phyloP scores from a whole-genome alignment of 2,797 vertebrate species.

The Podarcis lilfordi region DNA sequence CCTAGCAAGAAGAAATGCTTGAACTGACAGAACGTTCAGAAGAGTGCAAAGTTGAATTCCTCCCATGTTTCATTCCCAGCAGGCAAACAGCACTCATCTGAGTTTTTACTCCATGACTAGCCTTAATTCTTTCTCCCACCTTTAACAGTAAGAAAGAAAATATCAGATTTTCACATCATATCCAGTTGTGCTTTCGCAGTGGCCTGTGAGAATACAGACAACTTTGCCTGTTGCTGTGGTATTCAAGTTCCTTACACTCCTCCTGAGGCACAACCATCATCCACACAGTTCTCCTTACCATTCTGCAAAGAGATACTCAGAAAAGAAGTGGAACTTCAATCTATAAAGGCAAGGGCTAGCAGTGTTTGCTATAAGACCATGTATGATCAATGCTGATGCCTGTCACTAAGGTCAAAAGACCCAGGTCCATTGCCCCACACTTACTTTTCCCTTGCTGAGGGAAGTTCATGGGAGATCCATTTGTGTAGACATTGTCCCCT shows the following conservation, averaged over 20 bases:
- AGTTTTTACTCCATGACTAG: neutral
- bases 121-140: neutral
- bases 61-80: neutral
- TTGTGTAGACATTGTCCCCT: slow-evolving; percentile 92
- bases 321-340: neutral
- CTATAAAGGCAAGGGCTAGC: neutral
- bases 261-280: neutral
- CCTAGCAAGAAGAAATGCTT: no score
- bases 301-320: neutral
- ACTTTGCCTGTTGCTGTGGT: neutral
- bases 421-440: slow-evolving; percentile 61
- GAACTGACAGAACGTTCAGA: no score
- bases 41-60: no score
- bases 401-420: neutral
- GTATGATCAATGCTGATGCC: neutral
- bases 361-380: neutral
- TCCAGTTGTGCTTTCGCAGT: neutral
- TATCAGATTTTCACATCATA: neutral
- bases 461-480: slow-evolving; percentile 91
- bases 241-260: neutral
- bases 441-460: slow-evolving; percentile 94
- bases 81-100: neutral
- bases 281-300: neutral
- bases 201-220: neutral
- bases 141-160: neutral